Conservation (phyloP, 2,888 invertebrate species). For the Thera britannica region DNA sequence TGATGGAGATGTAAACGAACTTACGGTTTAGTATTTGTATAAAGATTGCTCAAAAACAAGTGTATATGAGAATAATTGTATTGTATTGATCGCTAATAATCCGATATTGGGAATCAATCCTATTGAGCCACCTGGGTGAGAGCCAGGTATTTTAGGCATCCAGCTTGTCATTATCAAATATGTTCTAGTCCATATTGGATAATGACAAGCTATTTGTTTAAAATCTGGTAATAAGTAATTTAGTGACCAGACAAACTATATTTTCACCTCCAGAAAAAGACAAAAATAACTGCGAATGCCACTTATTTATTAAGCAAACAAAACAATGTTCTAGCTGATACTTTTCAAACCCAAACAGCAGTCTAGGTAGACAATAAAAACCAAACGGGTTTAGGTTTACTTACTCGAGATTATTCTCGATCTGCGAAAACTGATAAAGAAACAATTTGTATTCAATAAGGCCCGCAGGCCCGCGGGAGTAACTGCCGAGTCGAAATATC, state of each 20-base stretch:
- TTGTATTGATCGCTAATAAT: conserved; percentile 45
- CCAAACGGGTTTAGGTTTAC: conserved; percentile 32
- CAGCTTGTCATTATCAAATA: no score
- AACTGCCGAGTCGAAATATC: conserved; percentile 65
- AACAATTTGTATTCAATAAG: conserved; percentile 82
- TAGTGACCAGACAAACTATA: no score
- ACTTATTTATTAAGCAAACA: background rate
- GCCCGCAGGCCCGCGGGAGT: conserved; percentile 56
- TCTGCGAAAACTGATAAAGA: conserved; percentile 66
- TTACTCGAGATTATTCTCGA: conserved; percentile 44
- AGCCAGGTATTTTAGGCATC: conserved; percentile 89
- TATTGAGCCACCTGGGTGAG: conserved; percentile 87
- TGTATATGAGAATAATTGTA: no score
- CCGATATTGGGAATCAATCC: conserved; percentile 86
- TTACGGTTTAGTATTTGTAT: no score
- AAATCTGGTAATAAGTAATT: background rate
- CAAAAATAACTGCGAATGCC: no score
- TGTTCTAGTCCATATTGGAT: background rate
- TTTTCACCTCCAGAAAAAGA: no score
- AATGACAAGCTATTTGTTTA: background rate
- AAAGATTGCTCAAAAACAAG: no score
- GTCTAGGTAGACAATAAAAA: conserved; percentile 18
- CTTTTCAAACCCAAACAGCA: conserved; percentile 8
- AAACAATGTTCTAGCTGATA: background rate
- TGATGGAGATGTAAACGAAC: conserved; percentile 5